Evolutionary conservation across 2,888 invertebrate species (phyloP).

Genomic region (Zaprionus obscuricornis): DNA sequence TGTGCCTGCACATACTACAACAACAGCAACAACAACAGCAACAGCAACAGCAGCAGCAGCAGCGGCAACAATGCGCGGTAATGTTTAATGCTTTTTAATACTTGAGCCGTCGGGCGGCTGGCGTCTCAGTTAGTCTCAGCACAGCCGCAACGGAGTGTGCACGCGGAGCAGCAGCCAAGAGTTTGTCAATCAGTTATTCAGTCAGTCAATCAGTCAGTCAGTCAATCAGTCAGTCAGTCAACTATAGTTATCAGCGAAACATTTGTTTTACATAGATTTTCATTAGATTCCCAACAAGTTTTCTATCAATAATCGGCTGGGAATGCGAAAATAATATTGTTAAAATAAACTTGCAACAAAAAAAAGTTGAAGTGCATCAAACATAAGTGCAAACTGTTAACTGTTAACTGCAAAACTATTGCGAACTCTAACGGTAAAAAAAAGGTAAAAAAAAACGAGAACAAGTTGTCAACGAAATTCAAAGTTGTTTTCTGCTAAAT

Average conservation of each 20-base stretch:
- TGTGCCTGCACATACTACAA: conserved; percentile 32
- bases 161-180: conserved; percentile 72
- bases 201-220: conserved; percentile 7
- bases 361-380: conserved; percentile 51
- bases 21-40: conserved; percentile 7
- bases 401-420: no score
- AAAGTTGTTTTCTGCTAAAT: conserved; percentile 44
- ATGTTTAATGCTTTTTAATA: conserved; percentile 82
- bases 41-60: conserved; percentile 14
- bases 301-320: conserved; percentile 32
- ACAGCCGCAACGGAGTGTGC: conserved; percentile 84
- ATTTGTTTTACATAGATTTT: no score
- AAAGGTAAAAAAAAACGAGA: conserved; percentile 18
- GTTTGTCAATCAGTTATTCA: conserved; percentile 24
- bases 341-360: conserved; percentile 9
- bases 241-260: conserved; percentile 26
- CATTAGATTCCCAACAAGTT: conserved; percentile 55
- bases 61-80: conserved; percentile 60
- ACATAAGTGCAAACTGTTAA: conserved; percentile 20
- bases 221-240: conserved; percentile 18
- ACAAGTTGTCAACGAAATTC: conserved; percentile 45
- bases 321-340: conserved; percentile 55
- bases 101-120: conserved; percentile 81
- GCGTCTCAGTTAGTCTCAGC: conserved; percentile 82
- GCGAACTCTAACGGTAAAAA: conserved; percentile 30